Conservation (phyloP, 2,113 vertebrate species). For the Xiphophorus maculatus region DNA sequence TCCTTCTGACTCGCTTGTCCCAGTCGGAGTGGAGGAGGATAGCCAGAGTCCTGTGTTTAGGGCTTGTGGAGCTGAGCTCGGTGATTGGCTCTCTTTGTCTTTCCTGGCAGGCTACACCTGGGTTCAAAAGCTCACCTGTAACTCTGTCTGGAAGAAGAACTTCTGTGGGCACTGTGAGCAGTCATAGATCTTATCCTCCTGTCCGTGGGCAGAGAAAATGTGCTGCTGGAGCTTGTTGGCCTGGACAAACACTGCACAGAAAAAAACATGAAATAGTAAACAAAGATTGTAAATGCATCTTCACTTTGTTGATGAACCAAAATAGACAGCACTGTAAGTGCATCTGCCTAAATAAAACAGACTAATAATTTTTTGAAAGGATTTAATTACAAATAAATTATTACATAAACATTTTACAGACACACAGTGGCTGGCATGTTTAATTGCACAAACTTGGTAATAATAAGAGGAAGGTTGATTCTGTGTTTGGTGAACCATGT, state of each 20-base stretch:
- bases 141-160: conserved; percentile 99
- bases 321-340: neutral
- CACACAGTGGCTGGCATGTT: too few species aligned
- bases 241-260: conserved; percentile 93
- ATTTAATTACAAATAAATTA: too few species aligned
- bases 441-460: too few species aligned
- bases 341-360: conserved; percentile 24
- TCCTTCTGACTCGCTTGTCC: conserved; percentile 71
- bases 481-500: too few species aligned
- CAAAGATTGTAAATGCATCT: conserved; percentile 1
- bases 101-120: conserved; percentile 13
- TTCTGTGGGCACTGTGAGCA: conserved; percentile 99
- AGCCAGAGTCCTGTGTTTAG: conserved; percentile 46
- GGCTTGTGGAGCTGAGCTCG: conserved; percentile 62
- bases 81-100: conserved; percentile 38
- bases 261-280: conserved; percentile 2
- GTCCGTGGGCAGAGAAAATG: conserved; percentile 98
- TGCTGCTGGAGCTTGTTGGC: conserved; percentile 99
- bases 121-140: conserved; percentile 87
- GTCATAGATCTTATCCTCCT: conserved; percentile 99
- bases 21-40: conserved; percentile 51
- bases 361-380: conserved; percentile 18
- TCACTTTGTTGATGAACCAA: conserved; percentile 21
- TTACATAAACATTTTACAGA: too few species aligned
- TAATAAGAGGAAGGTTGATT: too few species aligned